Percentiles rank a stretch among this genome's conserved stretches.
These are phyloP conservation scores for Amphipoea lucens DNA, from an alignment of 2,888 invertebrate species.

Conservation along the genomic window DNA sequence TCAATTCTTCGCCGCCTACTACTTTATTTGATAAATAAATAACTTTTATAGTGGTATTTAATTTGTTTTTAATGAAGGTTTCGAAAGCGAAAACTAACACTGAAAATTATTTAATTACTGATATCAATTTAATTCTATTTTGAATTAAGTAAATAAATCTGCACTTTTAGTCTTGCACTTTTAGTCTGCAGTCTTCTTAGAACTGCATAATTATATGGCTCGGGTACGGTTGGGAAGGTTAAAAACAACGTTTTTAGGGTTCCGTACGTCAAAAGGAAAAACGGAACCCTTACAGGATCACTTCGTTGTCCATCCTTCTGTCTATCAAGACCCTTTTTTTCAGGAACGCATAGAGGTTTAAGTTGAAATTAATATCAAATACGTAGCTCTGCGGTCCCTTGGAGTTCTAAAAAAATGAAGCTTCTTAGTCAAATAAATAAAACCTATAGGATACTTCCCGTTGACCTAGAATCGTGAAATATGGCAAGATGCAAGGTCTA, in stretches of 20 bases:
- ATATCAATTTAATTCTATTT: neutral
- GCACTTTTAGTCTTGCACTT: neutral
- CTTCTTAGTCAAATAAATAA: neutral
- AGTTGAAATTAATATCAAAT: neutral
- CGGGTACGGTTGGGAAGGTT: neutral
- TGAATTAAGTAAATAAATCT: neutral
- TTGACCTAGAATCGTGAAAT: too few species aligned
- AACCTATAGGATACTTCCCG: too few species aligned
- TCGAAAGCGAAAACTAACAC: conserved; percentile 4
- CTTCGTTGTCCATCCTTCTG: neutral
- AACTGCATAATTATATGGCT: neutral
- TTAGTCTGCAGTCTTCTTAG: neutral
- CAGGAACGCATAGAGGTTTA: neutral
- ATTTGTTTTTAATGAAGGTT: conserved; percentile 24
- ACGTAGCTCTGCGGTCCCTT: neutral
- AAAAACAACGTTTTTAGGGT: neutral
- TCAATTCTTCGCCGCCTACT: neutral
- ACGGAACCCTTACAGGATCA: neutral
- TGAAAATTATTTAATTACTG: neutral
- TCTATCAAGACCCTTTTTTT: neutral
- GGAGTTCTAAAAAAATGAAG: neutral
- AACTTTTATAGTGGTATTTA: conserved; percentile 14
- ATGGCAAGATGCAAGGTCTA: neutral
- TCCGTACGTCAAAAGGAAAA: neutral
- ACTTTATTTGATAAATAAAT: conserved; percentile 2